Percentiles rank a stretch among this genome's conserved stretches.
Conservation (phyloP, 2,113 vertebrate species). For the Isurus oxyrinchus region DNA sequence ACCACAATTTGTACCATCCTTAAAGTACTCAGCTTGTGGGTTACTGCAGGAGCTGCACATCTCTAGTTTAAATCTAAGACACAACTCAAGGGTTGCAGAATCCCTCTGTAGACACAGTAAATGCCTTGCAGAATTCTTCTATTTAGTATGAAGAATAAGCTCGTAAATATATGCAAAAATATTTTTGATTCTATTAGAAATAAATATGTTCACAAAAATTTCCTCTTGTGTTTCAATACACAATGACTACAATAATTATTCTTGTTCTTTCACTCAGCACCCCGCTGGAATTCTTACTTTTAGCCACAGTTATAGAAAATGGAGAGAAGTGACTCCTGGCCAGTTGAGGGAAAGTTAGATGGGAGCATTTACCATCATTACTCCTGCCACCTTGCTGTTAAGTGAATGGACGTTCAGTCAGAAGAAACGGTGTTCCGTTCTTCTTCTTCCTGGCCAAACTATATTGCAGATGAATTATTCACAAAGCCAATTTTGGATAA, state of each 20-base stretch:
- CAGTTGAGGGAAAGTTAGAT: not conserved
- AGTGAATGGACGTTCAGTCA: not conserved
- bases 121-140: not conserved
- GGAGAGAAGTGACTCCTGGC: not conserved
- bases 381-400: not conserved
- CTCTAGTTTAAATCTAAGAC: not conserved
- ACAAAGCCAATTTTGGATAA: not conserved
- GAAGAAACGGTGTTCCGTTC: not conserved
- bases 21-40: not conserved
- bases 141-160: not conserved
- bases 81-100: not conserved
- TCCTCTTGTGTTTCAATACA: not conserved
- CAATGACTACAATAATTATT: not conserved
- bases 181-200: not conserved
- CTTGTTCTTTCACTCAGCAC: not conserved
- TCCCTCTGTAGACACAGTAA: not conserved
- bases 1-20: not conserved
- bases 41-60: not conserved
- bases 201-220: not conserved
- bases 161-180: not conserved
- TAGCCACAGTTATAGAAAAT: not conserved
- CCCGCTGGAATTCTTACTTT: not conserved
- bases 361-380: not conserved
- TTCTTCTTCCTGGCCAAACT: not conserved
- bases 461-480: not conserved